Evolutionary conservation across 2,888 invertebrate genomes (phyloP).

Genomic region (Netelia virgata): DNA sequence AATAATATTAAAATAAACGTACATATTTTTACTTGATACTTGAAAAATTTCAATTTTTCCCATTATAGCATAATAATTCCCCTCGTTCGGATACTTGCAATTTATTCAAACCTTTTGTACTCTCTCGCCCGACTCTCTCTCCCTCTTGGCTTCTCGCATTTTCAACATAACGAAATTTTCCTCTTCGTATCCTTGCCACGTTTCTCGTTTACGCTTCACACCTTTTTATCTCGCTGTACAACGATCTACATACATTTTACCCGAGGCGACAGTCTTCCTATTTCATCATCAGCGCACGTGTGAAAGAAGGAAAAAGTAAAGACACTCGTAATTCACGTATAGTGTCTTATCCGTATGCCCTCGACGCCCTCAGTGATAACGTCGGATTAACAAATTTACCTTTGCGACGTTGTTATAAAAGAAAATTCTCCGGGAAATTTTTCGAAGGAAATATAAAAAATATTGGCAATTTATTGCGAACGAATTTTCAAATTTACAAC

Average conservation of each 20-base stretch:
- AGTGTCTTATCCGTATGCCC: too few relatives aligned
- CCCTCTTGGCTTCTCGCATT: not conserved
- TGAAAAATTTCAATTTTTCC: too few relatives aligned
- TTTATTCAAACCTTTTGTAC: not conserved
- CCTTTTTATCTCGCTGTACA: not conserved
- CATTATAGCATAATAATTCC: too few relatives aligned
- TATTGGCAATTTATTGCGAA: not conserved
- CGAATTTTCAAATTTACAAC: not conserved
- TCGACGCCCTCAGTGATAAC: too few relatives aligned
- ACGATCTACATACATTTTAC: constrained; percentile 5
- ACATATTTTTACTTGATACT: too few relatives aligned
- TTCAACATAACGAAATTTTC: not conserved
- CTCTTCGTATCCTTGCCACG: constrained; percentile 18
- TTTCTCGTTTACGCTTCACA: not conserved
- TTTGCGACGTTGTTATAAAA: too few relatives aligned
- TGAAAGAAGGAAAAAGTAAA: not conserved
- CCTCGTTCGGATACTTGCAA: too few relatives aligned
- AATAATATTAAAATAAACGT: too few relatives aligned
- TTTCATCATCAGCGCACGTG: not conserved
- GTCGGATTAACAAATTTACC: too few relatives aligned
- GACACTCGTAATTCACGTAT: too few relatives aligned
- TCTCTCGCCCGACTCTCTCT: not conserved
- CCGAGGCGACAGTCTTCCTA: constrained; percentile 21
- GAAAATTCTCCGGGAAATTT: too few relatives aligned
- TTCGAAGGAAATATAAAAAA: not conserved